phyloP scores from a whole-genome alignment of 2,888 invertebrate species.

The Orthosia incerta region DNA sequence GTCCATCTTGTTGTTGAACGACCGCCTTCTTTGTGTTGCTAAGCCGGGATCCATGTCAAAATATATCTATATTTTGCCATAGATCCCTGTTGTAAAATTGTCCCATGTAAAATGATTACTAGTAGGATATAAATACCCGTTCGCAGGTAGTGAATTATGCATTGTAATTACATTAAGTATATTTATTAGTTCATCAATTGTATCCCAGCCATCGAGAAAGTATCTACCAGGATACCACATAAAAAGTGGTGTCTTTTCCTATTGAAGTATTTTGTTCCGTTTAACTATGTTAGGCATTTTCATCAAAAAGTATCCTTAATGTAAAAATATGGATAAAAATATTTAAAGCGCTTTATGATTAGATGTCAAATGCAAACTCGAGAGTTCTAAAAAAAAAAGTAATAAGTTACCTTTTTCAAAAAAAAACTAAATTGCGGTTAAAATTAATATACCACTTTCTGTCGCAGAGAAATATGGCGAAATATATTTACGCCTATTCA shows the following conservation, averaged over 20 bases:
- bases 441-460: slow-evolving; percentile 9
- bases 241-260: too few relatives aligned
- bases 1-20: too few relatives aligned
- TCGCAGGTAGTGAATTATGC: not conserved
- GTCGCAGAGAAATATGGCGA: not conserved
- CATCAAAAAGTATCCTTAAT: not conserved
- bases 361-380: not conserved
- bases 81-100: too few relatives aligned
- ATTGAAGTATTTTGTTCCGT: too few relatives aligned
- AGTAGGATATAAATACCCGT: too few relatives aligned
- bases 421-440: slow-evolving; percentile 3
- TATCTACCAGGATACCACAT: not conserved
- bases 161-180: not conserved
- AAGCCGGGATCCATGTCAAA: too few relatives aligned
- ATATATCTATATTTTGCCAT: too few relatives aligned
- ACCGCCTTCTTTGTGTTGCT: too few relatives aligned
- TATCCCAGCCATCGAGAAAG: not conserved
- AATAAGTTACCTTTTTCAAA: not conserved
- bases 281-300: too few relatives aligned
- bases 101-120: too few relatives aligned
- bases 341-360: not conserved
- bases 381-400: not conserved
- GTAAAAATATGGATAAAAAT: too few relatives aligned
- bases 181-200: not conserved
- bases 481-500: slow-evolving; percentile 30